Base-by-base conservation (phyloP, 2,888 invertebrate genomes). In the Nephrocerus scutellatus region DNA sequence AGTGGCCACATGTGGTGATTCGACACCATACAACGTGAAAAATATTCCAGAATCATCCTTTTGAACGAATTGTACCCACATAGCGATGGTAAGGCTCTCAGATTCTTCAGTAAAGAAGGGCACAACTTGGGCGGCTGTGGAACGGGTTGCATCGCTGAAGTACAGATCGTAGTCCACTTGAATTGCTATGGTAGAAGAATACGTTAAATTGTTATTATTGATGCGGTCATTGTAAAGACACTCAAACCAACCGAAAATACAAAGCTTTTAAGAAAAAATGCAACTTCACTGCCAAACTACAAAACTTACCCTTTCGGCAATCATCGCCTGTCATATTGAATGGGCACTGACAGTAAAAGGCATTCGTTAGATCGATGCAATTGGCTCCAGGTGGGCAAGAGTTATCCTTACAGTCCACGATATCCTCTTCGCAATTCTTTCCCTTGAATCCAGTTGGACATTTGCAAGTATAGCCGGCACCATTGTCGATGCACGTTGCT, bases 81-180 rank as follows among this genome's bases (percentile, higher is more conserved):
- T 79, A 13, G 88, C 91, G 36, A 97, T 76, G 0, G 93, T 91
- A 20, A 96, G 66, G 56, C 88, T 85, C 49, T 79, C 79, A 39
- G 82, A 79, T 12, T 77, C 77, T 4, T 80, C 79, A 10, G 83
- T 83, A 52, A 82, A 80, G 71, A 96, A 92, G 36, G 95, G 95
- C 57, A 95, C 86, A 10, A 90, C 80, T 70, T 95, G 84, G 16
- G 91, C 85, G 5, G 95, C 96, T 53, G 88, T 89, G 44, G 92
- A 90, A 10, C 91, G 80, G 10, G 84, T 74, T 30, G 87, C 80
- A 62, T 95, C 92, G 57, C 90, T 88, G 70, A 97, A 93, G 77
- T 89, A 90, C 8, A 97, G 72, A 63, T 97, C 96, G 66, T 96
- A 97, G 68, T 96, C 92, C n/a, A 92, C 89, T 70, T 92, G 92